Conservation (phyloP, 2,113 vertebrate genomes). For the Dryoscopus gambensis region DNA sequence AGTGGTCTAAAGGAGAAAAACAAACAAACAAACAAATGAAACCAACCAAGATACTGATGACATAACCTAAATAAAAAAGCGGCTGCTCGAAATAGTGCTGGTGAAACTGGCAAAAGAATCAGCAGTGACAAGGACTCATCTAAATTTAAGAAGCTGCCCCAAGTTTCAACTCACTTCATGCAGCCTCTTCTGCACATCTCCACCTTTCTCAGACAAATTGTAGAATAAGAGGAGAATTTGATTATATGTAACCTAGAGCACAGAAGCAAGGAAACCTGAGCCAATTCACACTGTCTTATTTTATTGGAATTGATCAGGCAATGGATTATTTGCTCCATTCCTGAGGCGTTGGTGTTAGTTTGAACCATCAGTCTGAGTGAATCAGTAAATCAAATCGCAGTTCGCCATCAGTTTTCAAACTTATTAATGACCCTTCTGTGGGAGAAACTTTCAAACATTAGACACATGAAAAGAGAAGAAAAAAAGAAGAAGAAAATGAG, state of each 20-base stretch:
- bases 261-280: neutral
- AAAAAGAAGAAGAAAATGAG: rapidly evolving
- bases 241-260: neutral
- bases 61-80: neutral
- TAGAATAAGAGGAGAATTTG: neutral
- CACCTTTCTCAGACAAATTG: conserved; percentile 27
- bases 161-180: conserved; percentile 61
- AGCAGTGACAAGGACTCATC: neutral
- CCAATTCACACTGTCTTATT: neutral
- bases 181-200: conserved; percentile 66
- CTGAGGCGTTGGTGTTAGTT: neutral
- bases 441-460: neutral
- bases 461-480: too few relatives aligned
- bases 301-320: neutral
- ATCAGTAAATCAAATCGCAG: neutral
- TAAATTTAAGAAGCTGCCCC: neutral
- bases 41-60: neutral
- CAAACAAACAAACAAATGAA: neutral
- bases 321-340: neutral
- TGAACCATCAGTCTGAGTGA: neutral
- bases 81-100: neutral
- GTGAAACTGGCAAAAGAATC: neutral
- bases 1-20: conserved; percentile 49
- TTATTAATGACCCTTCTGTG: neutral
- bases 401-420: neutral